Evolutionary conservation across 2,888 invertebrate genomes (phyloP), one percentile per base, ranked within the genome.

Genomic region (Amiota mariae): DNA sequence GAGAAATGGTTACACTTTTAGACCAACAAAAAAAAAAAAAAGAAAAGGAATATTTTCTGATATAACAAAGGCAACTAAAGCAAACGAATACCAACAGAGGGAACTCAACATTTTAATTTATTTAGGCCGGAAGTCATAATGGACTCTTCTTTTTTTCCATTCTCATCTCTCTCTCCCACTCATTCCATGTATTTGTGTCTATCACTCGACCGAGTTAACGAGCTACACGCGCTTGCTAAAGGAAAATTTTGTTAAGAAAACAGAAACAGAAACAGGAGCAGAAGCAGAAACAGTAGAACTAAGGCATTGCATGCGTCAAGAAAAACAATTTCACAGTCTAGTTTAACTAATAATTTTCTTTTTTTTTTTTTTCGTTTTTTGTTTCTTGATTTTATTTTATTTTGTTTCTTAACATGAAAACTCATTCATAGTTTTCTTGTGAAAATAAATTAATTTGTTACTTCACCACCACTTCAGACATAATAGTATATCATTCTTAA

Each of bases 111-210:
- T 64, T 51, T 54, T 72, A 63, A 64, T 72, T 72, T 72, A 72
- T 72, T 72, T 47, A 64, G 72, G 64, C 72, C 72, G 72, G 72
- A 72, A 72, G 64, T 72, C 64, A 72, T 72, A 72, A 72, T 72
- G 72, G 72, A 64, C 72, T 46, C 36, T 36, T 36, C 36, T 36
- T 36, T 36, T 36, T 36, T 36, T 36, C 8, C 3, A n/a, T n/a
- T 2, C 24, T 24, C 24, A 2, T 24, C 1, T 24, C 3, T 24
- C 24, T 24, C 24, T 3, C 3, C 24, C 24, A 24, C 24, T 36
- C 36, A 36, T 36, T 36, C 36, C 3, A 24, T 3, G 3, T 36
- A 36, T 36, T 36, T 36, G 36, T 6, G 2, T 36, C 36, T 36
- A 36, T 36, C 36, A 36, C 36, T 36, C 36, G 36, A 24, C 59